These are phyloP conservation scores for Dendroctonus ponderosae DNA, from an alignment of 1,140 invertebrate species.

Conservation along the genomic window DNA sequence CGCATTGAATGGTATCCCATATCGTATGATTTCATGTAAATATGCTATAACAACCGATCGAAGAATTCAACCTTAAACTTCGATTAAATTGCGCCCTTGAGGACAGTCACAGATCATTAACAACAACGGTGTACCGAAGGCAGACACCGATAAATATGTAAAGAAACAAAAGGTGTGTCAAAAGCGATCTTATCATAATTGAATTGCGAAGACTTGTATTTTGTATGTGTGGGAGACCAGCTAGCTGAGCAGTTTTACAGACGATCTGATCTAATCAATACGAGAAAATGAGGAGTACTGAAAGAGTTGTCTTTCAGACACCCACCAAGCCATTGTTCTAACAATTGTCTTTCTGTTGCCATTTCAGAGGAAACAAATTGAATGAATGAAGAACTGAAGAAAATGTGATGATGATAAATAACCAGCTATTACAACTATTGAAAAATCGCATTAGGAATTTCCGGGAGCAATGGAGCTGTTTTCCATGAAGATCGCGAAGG, in stretches of 20 bases:
- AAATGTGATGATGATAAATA: no score
- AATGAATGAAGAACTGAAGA: no score
- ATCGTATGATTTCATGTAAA: no score
- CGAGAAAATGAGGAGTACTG: neutral
- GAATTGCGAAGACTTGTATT: constrained; percentile 4
- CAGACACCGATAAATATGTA: constrained; percentile 19
- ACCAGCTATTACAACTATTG: no score
- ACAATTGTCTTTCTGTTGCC: neutral
- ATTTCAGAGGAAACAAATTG: neutral
- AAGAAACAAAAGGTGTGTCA: constrained; percentile 16
- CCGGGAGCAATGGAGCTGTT: no score
- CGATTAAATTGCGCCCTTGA: constrained; percentile 13
- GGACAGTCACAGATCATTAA: constrained; percentile 11
- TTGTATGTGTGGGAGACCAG: constrained; percentile 16
- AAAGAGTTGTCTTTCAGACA: neutral
- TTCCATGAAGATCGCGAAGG: no score
- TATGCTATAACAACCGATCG: no score
- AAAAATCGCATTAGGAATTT: no score
- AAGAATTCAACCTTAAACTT: constrained; percentile 6
- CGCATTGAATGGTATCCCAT: no score
- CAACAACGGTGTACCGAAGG: constrained; percentile 6
- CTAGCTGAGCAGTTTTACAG: constrained; percentile 4
- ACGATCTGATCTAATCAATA: constrained; percentile 13
- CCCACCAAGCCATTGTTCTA: neutral
- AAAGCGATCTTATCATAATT: constrained; percentile 15